A percentile compares a stretch with the other conserved stretches of the same genome.
These are phyloP conservation scores for Theristicus caerulescens DNA, from an alignment of 2,113 vertebrate species.

Conservation along the genomic window DNA sequence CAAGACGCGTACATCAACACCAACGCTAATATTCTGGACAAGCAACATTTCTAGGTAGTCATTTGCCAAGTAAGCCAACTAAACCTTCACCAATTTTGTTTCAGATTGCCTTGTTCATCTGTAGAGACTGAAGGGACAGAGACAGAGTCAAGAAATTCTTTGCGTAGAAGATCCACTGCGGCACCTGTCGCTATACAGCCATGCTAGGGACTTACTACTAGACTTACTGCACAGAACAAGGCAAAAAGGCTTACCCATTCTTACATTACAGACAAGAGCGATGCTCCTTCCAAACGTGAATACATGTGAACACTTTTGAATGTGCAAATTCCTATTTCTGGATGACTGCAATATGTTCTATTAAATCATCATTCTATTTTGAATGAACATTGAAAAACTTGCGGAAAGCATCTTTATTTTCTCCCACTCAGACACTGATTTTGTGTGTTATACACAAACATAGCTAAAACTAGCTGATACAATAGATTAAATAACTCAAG, in stretches of 20 bases:
- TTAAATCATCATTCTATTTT: background rate
- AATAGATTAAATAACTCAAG: background rate
- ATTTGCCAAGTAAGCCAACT: background rate
- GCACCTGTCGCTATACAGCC: background rate
- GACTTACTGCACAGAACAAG: background rate
- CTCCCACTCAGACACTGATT: background rate
- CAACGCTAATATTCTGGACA: fast-evolving
- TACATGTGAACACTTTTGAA: background rate
- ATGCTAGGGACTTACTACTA: no score
- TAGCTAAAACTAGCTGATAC: background rate
- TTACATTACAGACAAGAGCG: background rate
- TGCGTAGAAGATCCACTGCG: background rate
- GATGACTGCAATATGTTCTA: background rate
- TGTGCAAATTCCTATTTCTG: background rate
- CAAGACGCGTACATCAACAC: background rate
- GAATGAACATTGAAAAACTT: background rate
- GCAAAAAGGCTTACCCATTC: background rate
- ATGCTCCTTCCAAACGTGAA: background rate
- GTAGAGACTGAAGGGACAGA: background rate
- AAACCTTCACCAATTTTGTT: no score
- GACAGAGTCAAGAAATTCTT: background rate
- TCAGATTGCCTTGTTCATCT: background rate
- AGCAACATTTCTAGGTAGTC: background rate
- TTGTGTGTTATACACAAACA: background rate
- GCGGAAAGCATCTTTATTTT: background rate